A percentile compares a stretch with the other conserved stretches of the same genome.
Evolutionary conservation across 2,797 vertebrate genomes (phyloP).

Genomic region (Artibeus jamaicensis): DNA sequence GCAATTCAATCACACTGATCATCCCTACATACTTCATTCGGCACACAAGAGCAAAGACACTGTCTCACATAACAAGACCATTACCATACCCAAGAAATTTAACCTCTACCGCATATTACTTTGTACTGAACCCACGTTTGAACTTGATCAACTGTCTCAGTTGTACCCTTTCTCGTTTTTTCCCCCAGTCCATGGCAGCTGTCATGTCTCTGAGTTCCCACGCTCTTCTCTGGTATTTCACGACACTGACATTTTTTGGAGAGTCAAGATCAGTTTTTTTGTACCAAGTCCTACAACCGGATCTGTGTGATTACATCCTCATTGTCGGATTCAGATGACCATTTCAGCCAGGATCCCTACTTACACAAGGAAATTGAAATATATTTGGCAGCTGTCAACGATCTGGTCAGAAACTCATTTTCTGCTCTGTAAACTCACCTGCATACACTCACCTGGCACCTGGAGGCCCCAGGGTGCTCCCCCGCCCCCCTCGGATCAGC

Average conservation of each 20-base stretch:
- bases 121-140: not conserved
- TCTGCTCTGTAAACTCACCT: not conserved
- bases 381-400: not conserved
- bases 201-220: not conserved
- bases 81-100: not conserved
- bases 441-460: not conserved
- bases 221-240: not conserved
- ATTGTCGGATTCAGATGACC: not conserved
- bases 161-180: no score
- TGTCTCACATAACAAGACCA: not conserved
- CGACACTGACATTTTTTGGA: not conserved
- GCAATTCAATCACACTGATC: not conserved
- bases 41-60: not conserved
- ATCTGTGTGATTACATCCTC: not conserved
- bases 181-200: not conserved
- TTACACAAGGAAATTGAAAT: not conserved
- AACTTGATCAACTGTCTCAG: not conserved
- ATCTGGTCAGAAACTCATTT: not conserved
- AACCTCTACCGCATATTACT: not conserved
- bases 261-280: not conserved
- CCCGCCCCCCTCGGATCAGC: fast-evolving
- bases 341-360: not conserved
- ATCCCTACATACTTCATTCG: not conserved
- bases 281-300: not conserved
- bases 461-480: not conserved